Evolutionary conservation across 2,888 invertebrate genomes (phyloP), one percentile per base, ranked within the genome.

Genomic region (Ditula angustiorana): DNA sequence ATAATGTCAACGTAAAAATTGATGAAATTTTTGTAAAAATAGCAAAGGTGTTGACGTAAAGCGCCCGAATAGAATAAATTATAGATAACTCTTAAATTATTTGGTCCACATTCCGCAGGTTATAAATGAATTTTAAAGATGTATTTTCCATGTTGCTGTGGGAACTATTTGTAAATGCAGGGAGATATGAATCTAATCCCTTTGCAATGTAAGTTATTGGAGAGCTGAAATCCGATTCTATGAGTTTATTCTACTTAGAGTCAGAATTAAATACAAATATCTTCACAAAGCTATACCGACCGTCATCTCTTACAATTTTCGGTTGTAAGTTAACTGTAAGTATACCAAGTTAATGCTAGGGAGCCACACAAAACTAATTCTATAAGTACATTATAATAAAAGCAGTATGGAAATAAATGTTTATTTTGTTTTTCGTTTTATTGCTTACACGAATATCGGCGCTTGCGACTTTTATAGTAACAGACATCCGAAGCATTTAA

Each of bases 381-480:
- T 41, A 41, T 3, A 10, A 41, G 8, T 41, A 19, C 10, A 41
- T 19, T 19, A 10, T 19, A 10, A 41, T 41, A 56, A 67, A 56
- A 64, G 41, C 57, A 23, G 49, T 44, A 44, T 47, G 41, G 52
- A 30, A 71, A 68, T 71, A 71, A 69, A 71, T 52, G 59, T 58
- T n/a, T 56, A 37, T 68, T 57, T 59, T 59, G 62, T 63, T 65
- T 61, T 68, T 56, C 41, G 37, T 71, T 70, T 69, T 67, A 70
- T 69, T 71, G 61, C 63, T 59, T 8, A 33, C 21, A 46, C 35
- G 16, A 46, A 53, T 35, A 23, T 33, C 35, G 61, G 16, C 19
- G 55, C 19, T 10, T 13, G 44, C 52, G 41, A 67, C 66, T 61
- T 66, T 24, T 37, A 41, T 55, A 44, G 44, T 53, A 64, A 50